A percentile compares a stretch with the other conserved stretches of the same genome.
Evolutionary conservation across 2,113 vertebrate species (phyloP).

Genomic region (Corythoichthys haematopterus): DNA sequence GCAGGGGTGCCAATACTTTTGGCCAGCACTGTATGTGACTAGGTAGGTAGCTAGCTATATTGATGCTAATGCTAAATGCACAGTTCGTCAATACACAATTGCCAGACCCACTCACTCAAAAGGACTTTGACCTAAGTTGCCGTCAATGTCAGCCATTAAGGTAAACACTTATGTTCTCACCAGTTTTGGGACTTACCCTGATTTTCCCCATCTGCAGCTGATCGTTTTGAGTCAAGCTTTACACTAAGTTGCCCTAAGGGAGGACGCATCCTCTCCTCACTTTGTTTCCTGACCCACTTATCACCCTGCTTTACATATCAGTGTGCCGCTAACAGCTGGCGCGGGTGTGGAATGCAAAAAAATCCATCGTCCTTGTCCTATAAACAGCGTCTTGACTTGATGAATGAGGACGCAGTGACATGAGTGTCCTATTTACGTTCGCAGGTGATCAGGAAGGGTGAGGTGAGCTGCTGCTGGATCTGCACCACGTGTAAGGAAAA

Average conservation of each 20-base stretch:
- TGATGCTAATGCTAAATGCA: too few relatives aligned
- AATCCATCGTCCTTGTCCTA: conserved; percentile 47
- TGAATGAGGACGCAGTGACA: background rate
- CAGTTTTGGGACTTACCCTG: conserved; percentile 28
- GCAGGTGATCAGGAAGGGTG: conserved; percentile 96
- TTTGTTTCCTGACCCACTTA: conserved; percentile 61
- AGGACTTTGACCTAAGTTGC: background rate
- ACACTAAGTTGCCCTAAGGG: conserved; percentile 41
- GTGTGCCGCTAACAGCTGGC: conserved; percentile 40
- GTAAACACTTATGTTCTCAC: background rate
- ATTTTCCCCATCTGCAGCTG: conserved; percentile 28
- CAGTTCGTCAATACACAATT: too few relatives aligned
- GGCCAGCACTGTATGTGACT: too few relatives aligned
- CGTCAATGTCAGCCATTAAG: background rate
- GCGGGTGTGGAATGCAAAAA: conserved; percentile 39
- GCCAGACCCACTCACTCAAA: too few relatives aligned
- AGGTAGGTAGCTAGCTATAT: too few relatives aligned
- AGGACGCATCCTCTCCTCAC: conserved; percentile 41
- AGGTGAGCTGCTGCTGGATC: conserved; percentile 99
- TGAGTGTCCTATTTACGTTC: conserved; percentile 11
- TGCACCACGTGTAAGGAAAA: conserved; percentile 98
- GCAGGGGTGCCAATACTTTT: too few relatives aligned
- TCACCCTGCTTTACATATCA: conserved; percentile 65
- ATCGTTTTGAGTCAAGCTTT: conserved; percentile 36
- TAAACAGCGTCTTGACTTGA: conserved; percentile 33